Evolutionary conservation across 2,888 invertebrate genomes (phyloP).

Genomic region (Aleiodes testaceus): DNA sequence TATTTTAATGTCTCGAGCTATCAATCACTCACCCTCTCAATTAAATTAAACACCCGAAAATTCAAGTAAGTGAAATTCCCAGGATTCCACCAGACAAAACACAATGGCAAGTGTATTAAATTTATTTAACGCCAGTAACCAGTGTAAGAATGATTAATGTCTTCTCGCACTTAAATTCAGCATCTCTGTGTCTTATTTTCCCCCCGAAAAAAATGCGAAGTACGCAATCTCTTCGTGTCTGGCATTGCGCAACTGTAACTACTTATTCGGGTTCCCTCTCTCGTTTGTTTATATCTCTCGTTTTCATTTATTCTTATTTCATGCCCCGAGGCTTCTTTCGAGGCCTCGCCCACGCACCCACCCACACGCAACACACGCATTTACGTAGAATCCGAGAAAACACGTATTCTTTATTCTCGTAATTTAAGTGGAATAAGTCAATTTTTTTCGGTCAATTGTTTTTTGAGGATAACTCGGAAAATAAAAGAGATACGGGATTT

Average conservation of each 20-base stretch:
- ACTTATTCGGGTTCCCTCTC: slow-evolving; percentile 20
- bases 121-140: neutral
- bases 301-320: slow-evolving; percentile 44
- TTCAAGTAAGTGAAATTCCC: too few species aligned
- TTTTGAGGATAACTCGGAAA: too few species aligned
- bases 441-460: slow-evolving; percentile 8
- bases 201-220: neutral
- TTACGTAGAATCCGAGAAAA: neutral
- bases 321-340: slow-evolving; percentile 22
- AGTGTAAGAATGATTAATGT: slow-evolving; percentile 28
- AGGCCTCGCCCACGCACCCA: slow-evolving; percentile 36
- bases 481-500: too few species aligned
- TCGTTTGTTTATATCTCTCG: slow-evolving; percentile 37
- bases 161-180: too few species aligned
- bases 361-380: slow-evolving; percentile 21
- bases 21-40: too few species aligned
- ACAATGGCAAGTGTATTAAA: neutral
- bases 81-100: too few species aligned
- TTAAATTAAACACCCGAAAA: too few species aligned
- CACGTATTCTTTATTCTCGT: slow-evolving; percentile 32
- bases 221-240: slow-evolving; percentile 20
- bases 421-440: too few species aligned
- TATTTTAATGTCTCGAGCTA: too few species aligned
- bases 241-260: slow-evolving; percentile 22
- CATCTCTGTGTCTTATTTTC: slow-evolving; percentile 1